phyloP scores from a whole-genome alignment of 2,797 vertebrate genomes.

The Trachurus trachurus region DNA sequence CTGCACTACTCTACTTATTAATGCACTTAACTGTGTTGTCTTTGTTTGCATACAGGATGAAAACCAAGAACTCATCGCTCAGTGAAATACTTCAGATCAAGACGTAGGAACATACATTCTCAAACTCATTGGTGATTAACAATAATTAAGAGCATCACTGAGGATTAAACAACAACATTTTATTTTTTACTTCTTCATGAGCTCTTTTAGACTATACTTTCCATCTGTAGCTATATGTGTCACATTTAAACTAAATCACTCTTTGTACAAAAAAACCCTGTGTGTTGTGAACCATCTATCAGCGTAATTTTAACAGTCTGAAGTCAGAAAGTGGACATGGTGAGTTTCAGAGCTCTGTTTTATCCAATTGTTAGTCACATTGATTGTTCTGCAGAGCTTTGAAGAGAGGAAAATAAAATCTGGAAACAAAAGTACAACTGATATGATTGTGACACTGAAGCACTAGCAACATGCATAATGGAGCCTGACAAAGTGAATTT shows the following conservation, averaged over 20 bases:
- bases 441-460: not conserved
- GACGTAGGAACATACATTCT: too few species aligned
- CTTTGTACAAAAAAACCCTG: not conserved
- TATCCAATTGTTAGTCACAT: not conserved
- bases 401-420: not conserved
- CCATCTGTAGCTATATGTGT: too few species aligned
- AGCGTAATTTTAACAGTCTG: not conserved
- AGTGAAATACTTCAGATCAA: too few species aligned
- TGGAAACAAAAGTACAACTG: not conserved
- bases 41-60: too few species aligned
- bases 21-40: too few species aligned
- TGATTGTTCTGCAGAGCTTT: not conserved
- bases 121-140: too few species aligned
- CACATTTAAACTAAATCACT: not conserved
- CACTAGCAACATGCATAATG: not conserved
- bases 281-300: not conserved
- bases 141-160: too few species aligned
- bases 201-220: too few species aligned
- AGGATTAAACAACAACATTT: too few species aligned
- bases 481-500: not conserved
- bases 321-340: not conserved
- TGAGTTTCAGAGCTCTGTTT: not conserved
- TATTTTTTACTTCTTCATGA: too few species aligned
- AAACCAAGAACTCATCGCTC: too few species aligned
- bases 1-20: too few species aligned